Percentiles rank a stretch among this genome's conserved stretches.
phyloP scores from a whole-genome alignment of 2,888 invertebrate genomes.

The Xestia xanthographa region DNA sequence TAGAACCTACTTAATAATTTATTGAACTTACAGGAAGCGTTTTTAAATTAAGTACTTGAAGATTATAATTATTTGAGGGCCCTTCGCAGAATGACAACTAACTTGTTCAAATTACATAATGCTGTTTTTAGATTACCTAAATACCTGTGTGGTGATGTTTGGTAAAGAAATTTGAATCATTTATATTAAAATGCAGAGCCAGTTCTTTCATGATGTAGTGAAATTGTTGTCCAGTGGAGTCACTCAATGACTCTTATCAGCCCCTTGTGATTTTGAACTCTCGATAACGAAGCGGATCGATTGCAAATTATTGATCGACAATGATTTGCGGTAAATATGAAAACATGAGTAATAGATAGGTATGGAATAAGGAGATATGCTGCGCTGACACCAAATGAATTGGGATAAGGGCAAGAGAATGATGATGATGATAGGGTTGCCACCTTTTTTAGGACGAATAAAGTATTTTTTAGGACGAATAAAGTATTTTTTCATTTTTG shows the following conservation, averaged over 20 bases:
- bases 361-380: too few relatives aligned
- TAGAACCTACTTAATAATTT: neutral
- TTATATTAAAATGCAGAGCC: neutral
- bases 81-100: neutral
- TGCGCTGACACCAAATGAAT: too few relatives aligned
- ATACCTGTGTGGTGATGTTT: neutral
- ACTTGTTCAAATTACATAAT: neutral
- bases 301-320: conserved; percentile 16
- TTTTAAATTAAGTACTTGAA: too few relatives aligned
- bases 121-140: neutral
- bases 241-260: conserved; percentile 22
- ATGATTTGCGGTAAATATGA: too few relatives aligned
- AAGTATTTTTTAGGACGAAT: too few relatives aligned
- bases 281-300: conserved; percentile 16
- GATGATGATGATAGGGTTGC: too few relatives aligned
- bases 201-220: neutral
- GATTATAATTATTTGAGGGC: too few relatives aligned
- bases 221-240: conserved; percentile 2
- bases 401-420: too few relatives aligned
- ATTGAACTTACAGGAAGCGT: conserved; percentile 1
- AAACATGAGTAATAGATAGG: too few relatives aligned
- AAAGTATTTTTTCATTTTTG: too few relatives aligned
- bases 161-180: neutral
- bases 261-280: conserved; percentile 10
- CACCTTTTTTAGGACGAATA: too few relatives aligned